These are phyloP conservation scores for Stegastes partitus DNA, from an alignment of 2,113 vertebrate genomes.

Conservation along the genomic window DNA sequence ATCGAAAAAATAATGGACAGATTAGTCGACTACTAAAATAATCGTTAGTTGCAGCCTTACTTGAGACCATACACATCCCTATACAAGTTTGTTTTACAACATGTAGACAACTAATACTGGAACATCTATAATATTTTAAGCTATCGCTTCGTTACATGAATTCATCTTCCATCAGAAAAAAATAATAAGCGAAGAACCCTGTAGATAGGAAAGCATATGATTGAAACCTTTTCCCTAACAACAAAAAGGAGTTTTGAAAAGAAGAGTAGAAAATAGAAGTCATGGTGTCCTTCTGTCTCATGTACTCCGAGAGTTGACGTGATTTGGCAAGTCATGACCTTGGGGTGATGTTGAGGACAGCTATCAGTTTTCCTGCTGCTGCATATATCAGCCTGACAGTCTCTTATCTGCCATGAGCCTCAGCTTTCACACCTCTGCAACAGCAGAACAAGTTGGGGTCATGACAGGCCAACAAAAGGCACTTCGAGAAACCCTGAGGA, in stretches of 20 bases:
- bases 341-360: constrained; percentile 31
- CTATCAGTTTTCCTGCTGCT: constrained; percentile 39
- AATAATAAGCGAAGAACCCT: not conserved
- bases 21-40: too few species aligned
- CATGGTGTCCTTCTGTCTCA: not conserved
- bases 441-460: constrained; percentile 32
- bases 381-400: constrained; percentile 29
- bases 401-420: constrained; percentile 44
- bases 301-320: not conserved
- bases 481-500: not conserved
- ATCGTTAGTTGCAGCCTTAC: too few species aligned
- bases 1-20: too few species aligned
- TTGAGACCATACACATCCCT: too few species aligned
- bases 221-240: not conserved
- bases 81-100: too few species aligned
- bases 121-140: too few species aligned
- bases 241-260: not conserved
- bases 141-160: too few species aligned
- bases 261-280: not conserved
- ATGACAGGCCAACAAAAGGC: constrained; percentile 38
- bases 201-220: not conserved
- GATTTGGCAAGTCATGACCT: not conserved
- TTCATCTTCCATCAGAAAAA: too few species aligned
- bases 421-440: constrained; percentile 37
- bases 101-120: too few species aligned